These are phyloP conservation scores for Grammomys surdaster DNA, from an alignment of 2,113 vertebrate genomes.

Conservation along the genomic window DNA sequence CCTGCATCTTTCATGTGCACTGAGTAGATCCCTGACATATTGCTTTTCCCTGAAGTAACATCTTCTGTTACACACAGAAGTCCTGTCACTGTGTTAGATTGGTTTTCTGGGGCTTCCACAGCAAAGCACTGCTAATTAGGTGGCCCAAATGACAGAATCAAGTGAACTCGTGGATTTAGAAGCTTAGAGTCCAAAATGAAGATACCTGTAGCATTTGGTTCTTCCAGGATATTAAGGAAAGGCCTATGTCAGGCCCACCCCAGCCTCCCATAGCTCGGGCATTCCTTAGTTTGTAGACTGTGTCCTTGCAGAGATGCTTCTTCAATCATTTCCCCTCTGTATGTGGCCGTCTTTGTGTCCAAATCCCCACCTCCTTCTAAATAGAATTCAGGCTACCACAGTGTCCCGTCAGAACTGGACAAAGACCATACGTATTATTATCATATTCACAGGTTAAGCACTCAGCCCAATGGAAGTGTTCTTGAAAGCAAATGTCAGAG, in stretches of 20 bases:
- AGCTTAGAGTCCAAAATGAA: neutral
- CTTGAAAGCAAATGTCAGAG: too few species aligned
- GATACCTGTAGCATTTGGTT: neutral
- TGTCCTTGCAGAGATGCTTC: too few species aligned
- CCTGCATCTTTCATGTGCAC: neutral
- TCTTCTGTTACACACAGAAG: constrained; percentile 38
- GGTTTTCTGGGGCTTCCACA: neutral
- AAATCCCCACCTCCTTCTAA: neutral
- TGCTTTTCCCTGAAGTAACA: neutral
- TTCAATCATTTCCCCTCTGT: neutral
- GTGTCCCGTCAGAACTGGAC: neutral
- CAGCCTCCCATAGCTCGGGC: neutral
- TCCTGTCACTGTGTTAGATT: neutral
- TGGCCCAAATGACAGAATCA: neutral
- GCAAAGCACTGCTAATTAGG: neutral
- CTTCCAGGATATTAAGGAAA: neutral
- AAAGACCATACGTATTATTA: neutral
- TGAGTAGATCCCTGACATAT: neutral
- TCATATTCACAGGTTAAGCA: neutral
- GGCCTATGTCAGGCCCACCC: neutral
- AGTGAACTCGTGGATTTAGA: neutral
- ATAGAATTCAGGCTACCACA: too few species aligned
- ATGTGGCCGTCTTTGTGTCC: neutral
- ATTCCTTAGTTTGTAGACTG: neutral
- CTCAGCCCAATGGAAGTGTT: neutral